These are phyloP conservation scores for Drosophila ustulata DNA, from an alignment of 2,888 invertebrate genomes.

Conservation along the genomic window DNA sequence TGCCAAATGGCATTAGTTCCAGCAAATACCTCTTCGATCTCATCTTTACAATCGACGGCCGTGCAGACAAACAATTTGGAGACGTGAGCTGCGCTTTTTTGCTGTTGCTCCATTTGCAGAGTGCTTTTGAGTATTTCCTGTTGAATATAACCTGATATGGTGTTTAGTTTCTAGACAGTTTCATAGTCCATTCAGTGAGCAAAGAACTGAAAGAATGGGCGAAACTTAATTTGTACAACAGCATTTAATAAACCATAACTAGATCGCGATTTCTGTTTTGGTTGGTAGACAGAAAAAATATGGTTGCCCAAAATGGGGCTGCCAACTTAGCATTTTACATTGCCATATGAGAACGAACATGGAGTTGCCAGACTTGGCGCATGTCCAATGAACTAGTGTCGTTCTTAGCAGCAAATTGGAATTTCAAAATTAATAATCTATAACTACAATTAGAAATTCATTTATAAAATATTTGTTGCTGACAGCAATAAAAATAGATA, in stretches of 20 bases:
- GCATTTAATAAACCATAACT: slow-evolving; percentile 55
- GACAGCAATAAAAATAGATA: background rate
- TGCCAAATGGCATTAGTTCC: slow-evolving; percentile 67
- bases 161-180: slow-evolving; percentile 43
- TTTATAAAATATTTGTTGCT: background rate
- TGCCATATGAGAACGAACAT: slow-evolving; percentile 11
- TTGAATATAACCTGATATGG: slow-evolving; percentile 33
- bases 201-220: slow-evolving; percentile 44
- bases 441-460: background rate
- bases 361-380: slow-evolving; percentile 3
- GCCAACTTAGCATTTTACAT: slow-evolving; percentile 23
- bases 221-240: slow-evolving; percentile 34
- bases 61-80: slow-evolving; percentile 93
- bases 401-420: background rate
- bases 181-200: slow-evolving; percentile 53
- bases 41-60: slow-evolving; percentile 95
- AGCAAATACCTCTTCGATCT: slow-evolving; percentile 92
- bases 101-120: slow-evolving; percentile 82
- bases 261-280: slow-evolving; percentile 60
- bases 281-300: slow-evolving; percentile 69
- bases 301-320: slow-evolving; percentile 60
- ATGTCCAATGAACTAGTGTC: background rate
- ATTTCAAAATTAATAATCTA: background rate
- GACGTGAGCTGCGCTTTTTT: slow-evolving; percentile 70
- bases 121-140: slow-evolving; percentile 39